Evolutionary conservation across 2,888 invertebrate genomes (phyloP), one percentile per base, ranked within the genome.

Genomic region (Hyppa rectilinea): DNA sequence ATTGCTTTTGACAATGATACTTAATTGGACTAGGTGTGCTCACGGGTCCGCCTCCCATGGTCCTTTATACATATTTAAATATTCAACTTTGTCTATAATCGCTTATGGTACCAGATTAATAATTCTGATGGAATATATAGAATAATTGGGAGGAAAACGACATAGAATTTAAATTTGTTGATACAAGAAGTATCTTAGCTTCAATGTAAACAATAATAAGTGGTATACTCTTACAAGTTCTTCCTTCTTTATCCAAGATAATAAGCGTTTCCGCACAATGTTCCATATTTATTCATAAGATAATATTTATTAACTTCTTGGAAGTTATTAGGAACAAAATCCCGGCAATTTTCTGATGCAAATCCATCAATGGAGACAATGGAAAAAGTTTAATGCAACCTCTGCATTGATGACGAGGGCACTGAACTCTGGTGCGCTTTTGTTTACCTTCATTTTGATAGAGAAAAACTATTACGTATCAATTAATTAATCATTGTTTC

Each of bases 321-420:
- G 23, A 78, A 80, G 45, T 70, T 78, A 81, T 78, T 71, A 81
- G 78, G 80, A 81, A 75, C 53, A 87, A 87, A 85, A 83, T 85
- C 81, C 85, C 81, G 84, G 82, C 85, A 85, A 86, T 87, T 87
- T 87, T 87, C 81, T 85, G 86, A 88, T 89, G 88, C 86, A 85
- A 87, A 87, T 87, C 85, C 83, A 87, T 89, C 87, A 86, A 85
- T 87, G 83, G 78, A 87, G 89, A 89, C 90, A 91, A 91, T 91
- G 89, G 90, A 88, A 89, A 90, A 91, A 90, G 85, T 89, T 90
- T 87, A 79, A 85, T 87, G 88, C 83, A 86, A 80, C 82, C 83
- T 87, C 79, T 71, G 65, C 78, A 65, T 66, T 78, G 72, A 80
- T 78, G 75, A 77, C 65, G 60, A 71, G 83, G 80, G 64, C 82